Evolutionary conservation across 92 coral and sea anemone genomes (phyloP), one percentile per base, ranked within the genome.

Genomic region (Parazoanthus darwini): DNA sequence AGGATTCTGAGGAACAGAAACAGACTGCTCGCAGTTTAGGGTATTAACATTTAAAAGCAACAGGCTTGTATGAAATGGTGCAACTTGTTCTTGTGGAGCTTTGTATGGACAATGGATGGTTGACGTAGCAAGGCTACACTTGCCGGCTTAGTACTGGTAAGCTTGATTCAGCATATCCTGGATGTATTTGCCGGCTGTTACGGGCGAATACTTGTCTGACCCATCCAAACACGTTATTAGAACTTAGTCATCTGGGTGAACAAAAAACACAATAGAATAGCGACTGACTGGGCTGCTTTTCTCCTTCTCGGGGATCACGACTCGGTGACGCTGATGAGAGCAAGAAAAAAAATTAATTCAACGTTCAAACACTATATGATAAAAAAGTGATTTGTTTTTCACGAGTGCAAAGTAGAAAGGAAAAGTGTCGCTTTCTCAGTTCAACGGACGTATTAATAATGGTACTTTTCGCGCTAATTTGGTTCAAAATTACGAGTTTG

Each of bases 261-360:
- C 92, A 26, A 90, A 90, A 82, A 90, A 90, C 13, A 50, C 92
- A 6, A 81, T 80, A 6, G 92, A 90, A 26, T 86, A 89, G 56
- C 92, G 84, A 14, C 58, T 67, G 26, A 23, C 72, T 7, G 25
- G 89, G 43, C 77, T 78, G 5, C 48, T 81, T 25, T 9, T 66
- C 67, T 90, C 90, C 50, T 74, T 74, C 5, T 29, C 66, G 5
- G 92, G 92, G 18, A 90, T 79, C 3, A 86, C 85, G 6, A 90
- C 92, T 9, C 92, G 92, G 36, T 90, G 92, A 59, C 92, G 86
- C 92, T 90, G 83, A 59, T 5, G 71, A 85, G 35, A 83, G 38
- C 44, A 9, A 84, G 9, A 39, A 46, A 26, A 4, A 15, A 15
- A 3, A 5, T 33, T 3, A 25, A 20, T 16, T 8, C 58, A 51